Base-by-base conservation (phyloP, 2,888 invertebrate species). In the Sinohyriopsis cumingii region DNA sequence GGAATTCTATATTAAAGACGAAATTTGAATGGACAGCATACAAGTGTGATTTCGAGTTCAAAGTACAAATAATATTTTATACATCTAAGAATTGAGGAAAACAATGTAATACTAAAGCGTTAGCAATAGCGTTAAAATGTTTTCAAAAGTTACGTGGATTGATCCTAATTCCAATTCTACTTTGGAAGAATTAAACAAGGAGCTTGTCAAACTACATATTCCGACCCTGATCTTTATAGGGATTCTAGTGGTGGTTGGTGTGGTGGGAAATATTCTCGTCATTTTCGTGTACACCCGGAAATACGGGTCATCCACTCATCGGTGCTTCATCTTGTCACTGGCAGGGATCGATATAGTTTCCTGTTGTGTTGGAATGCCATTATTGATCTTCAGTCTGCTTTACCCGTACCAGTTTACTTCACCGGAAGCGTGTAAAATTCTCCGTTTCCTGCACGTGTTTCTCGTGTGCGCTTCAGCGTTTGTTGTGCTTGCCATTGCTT, bases 391-490 rank as follows among this genome's bases (percentile, higher is more conserved):
- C 7, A 84, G 83, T 65, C 79, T 83, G 61, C 65, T 81, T 2
- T 82, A 77, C 65, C 80, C 84, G 24, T 77, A 79, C 59, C 83
- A 80, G 78, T 85, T 82, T 63, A 74, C 77, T 24, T 78, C 71
- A 24, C 77, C 72, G 55, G 77, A 65, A n/a, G 78, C 80, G 12
- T 85, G 85, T 65, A 80, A 82, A 53, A 61, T 75, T 6, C 70
- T 81, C 6, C 76, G 85, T 12, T 79, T 78, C 62, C 68, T 78
- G 25, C 81, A 81, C 57, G 76, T 80, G 12, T 79, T 83, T 59
- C 70, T 79, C 19, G 81, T 81, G 12, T 75, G 83, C 25, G 79
- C 75, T 54, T 84, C 85, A 5, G 85, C 82, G 3, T 75, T 85
- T 60, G 80, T 82, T 33, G 76, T 85, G 24, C 76, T 82, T 2